Percentiles rank a stretch among this genome's conserved stretches.
phyloP scores from a whole-genome alignment of 1,140 invertebrate genomes.

The Lordiphosa clarofinis region DNA sequence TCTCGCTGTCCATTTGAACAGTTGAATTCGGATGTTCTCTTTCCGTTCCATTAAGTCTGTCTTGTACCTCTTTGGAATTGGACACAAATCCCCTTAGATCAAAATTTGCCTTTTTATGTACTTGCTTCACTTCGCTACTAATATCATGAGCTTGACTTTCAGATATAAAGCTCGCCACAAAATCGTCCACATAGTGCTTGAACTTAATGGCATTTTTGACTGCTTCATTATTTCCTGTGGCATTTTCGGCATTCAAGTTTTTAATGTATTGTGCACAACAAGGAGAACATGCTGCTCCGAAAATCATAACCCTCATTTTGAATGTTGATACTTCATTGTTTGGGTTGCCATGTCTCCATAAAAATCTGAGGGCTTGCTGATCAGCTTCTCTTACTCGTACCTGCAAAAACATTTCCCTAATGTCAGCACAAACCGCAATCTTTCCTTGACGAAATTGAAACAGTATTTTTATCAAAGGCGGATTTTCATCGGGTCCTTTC shows the following conservation, averaged over 20 bases:
- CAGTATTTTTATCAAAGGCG: background rate
- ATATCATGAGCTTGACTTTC: background rate
- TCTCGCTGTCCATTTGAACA: background rate
- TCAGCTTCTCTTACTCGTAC: background rate
- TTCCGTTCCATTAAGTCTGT: no score
- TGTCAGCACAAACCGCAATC: background rate
- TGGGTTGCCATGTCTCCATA: slow-evolving; percentile 2
- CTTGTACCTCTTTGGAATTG: no score
- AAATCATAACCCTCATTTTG: background rate
- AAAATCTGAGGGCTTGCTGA: background rate
- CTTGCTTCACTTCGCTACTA: background rate
- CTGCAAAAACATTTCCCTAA: slow-evolving; percentile 3
- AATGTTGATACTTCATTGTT: background rate
- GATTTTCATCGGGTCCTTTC: slow-evolving; percentile 1
- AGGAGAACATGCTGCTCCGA: background rate
- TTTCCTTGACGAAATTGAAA: background rate
- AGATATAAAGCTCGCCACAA: no score
- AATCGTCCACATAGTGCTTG: no score
- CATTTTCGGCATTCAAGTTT: no score
- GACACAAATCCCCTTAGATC: no score
- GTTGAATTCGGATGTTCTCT: background rate
- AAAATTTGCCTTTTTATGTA: background rate
- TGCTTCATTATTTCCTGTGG: no score
- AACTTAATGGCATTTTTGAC: no score
- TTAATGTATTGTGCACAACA: no score